Conservation (phyloP, 2,888 invertebrate species). For the Pachycephus smyrnensis region DNA sequence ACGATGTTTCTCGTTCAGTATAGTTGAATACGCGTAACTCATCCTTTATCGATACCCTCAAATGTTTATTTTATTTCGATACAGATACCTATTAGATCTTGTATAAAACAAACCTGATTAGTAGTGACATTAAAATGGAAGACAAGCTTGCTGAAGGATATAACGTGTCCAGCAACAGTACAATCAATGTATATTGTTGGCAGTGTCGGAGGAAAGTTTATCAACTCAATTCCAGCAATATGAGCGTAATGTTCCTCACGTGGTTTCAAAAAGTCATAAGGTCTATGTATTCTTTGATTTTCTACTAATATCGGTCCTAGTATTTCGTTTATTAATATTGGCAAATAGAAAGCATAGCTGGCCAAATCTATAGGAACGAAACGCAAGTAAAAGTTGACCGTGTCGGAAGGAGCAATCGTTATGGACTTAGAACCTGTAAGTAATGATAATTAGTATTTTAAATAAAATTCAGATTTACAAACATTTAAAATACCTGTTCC, state of each 20-base stretch:
- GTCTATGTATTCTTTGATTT: slow-evolving; percentile 39
- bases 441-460: background rate
- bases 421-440: slow-evolving; percentile 24
- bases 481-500: slow-evolving; percentile 24
- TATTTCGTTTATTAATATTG: slow-evolving; percentile 72
- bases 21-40: slow-evolving; percentile 35
- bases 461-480: background rate
- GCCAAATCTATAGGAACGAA: slow-evolving; percentile 65
- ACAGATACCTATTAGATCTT: background rate
- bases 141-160: slow-evolving; percentile 40
- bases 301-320: slow-evolving; percentile 70
- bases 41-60: slow-evolving; percentile 2
- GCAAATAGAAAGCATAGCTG: slow-evolving; percentile 72
- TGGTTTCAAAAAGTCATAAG: slow-evolving; percentile 35
- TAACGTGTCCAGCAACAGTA: slow-evolving; percentile 36
- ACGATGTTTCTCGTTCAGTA: slow-evolving; percentile 30
- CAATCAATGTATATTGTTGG: slow-evolving; percentile 38
- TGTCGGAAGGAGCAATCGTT: slow-evolving; percentile 47
- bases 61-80: background rate
- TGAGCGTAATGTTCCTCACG: slow-evolving; percentile 21
- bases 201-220: slow-evolving; percentile 30
- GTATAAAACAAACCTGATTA: slow-evolving; percentile 27
- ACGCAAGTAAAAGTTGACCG: slow-evolving; percentile 59
- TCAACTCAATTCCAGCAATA: slow-evolving; percentile 7
- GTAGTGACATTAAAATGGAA: slow-evolving; percentile 35